Base-by-base conservation (phyloP, 1,140 invertebrate species). In the Leptinotarsa texana region DNA sequence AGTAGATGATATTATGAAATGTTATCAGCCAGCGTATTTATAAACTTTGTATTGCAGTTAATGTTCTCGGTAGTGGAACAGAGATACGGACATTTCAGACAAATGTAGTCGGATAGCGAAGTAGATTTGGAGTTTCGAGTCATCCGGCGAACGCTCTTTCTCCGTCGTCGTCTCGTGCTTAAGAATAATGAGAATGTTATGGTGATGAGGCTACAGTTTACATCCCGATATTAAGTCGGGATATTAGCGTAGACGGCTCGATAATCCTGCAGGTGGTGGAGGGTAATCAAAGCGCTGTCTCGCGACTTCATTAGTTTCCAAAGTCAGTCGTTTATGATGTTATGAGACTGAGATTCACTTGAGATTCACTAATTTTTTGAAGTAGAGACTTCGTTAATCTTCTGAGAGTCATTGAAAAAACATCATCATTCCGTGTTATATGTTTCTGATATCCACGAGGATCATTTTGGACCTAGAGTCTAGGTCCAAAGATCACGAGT, bases 151-250 rank as follows among this genome's bases (percentile, higher is more conserved):
- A 22, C 24, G 65, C 63, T 33, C 70, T 69, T 78, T 69, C 17
- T 49, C 27, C 70, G 15, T n/a, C 21, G 13, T 21, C 22, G 49
- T 72, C 15, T 72, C 42, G 24, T 66, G 67, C 69, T 73, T 61
- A 82, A 82, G 82, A 83, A 80, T 83, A 82, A 83, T 83, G 82
- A 81, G 81, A 83, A 83, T 80, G 82, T 81, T 83, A 83, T 83
- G 82, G 81, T 83, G 82, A 83, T 83, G 82, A 82, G 81, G 72
- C 77, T 66, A 74, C 65, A 49, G 77, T 77, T 75, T 79, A 80
- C 80, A 81, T 78, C 74, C 79, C 79, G 75, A 82, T 80, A 82
- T 81, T 82, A 81, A 82, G 77, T 78, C 67, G 13, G 77, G 75
- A 82, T 81, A 82, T 82, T 81, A 81, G 77, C 77, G 75, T 72